These are phyloP conservation scores for Brachirus orientalis DNA, from an alignment of 2,113 vertebrate genomes.

Conservation along the genomic window DNA sequence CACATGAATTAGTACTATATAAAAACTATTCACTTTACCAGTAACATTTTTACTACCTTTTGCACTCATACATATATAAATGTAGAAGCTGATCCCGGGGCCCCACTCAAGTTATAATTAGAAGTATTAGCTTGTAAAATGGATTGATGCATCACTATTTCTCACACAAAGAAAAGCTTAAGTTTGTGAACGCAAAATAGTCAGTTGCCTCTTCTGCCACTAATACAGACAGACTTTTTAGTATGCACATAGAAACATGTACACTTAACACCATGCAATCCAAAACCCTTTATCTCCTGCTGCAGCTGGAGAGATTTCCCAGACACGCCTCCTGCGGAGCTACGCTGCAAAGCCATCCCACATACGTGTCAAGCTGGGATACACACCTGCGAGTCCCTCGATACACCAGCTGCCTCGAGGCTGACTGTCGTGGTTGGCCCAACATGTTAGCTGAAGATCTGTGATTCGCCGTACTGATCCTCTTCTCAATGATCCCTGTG, in stretches of 20 bases:
- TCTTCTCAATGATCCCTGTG: constrained; percentile 39
- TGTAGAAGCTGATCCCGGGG: too few relatives aligned
- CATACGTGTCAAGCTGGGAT: constrained; percentile 42
- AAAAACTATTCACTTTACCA: too few relatives aligned
- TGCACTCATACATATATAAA: background rate
- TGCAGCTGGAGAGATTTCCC: constrained; percentile 40
- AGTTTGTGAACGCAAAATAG: too few relatives aligned
- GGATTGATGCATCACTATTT: too few relatives aligned
- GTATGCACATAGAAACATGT: constrained; percentile 22
- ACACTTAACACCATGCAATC: constrained; percentile 41
- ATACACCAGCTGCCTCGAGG: constrained; percentile 83
- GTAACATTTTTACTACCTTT: background rate
- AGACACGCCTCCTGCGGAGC: constrained; percentile 37
- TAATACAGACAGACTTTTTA: too few relatives aligned
- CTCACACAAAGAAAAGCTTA: constrained; percentile 1
- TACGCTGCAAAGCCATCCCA: constrained; percentile 38
- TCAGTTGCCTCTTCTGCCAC: too few relatives aligned
- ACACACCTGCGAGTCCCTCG: constrained; percentile 88
- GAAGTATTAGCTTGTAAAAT: too few relatives aligned
- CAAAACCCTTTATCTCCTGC: constrained; percentile 41
- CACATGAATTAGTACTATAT: too few relatives aligned
- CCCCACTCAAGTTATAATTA: too few relatives aligned
- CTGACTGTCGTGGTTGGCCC: constrained; percentile 82
- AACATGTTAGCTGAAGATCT: constrained; percentile 82
- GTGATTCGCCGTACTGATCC: constrained; percentile 64